Evolutionary conservation across 23 tunicate species (phyloP), one percentile per base, ranked within the genome.

Genomic region (Styela plicata): DNA sequence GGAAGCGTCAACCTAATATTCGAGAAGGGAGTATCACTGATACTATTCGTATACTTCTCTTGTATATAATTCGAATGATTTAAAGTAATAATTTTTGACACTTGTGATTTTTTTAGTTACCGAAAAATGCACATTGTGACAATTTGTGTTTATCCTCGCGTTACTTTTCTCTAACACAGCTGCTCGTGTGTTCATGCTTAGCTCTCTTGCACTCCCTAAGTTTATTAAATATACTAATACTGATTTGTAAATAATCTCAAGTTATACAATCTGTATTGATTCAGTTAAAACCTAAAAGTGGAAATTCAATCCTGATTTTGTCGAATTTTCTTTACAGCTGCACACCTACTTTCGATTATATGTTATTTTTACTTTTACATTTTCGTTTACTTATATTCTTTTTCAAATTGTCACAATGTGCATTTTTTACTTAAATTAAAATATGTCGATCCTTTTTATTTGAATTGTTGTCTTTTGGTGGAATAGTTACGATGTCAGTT

Each of bases 201-300:
- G 66, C 81, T 76, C 81, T 76, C 81, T 76, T 44, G 81, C 81
- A 76, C 81, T 76, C 81, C 81, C 81, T 2, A 76, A 7, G 78
- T 31, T 33, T 7, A 76, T 28, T 5, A 17, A 71, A 5, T 33
- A 3, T 26, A 5, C 29, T 17, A 34, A 71, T 3, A 18, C 36
- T 71, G n/a, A 68, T 23, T 68, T 68, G 73, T 68, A 31, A 71
- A 27, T 71, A 44, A 44, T 5, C 13, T 44, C 57, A 44, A 44
- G 7, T 13, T 44, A 44, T 44, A 44, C 57, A 44, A 13, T 44
- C 13, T 7, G 13, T 44, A 44, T 13, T 44, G 57, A 44, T 44
- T n/a, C n/a, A n/a, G 57, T 44, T 44, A 44, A 44, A n/a, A n/a
- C n/a, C n/a, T n/a, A 44, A 44, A 44, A 5, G 57, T 44, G 13